Evolutionary conservation across 2,113 vertebrate genomes (phyloP).

Genomic region (Pseudonaja textilis): DNA sequence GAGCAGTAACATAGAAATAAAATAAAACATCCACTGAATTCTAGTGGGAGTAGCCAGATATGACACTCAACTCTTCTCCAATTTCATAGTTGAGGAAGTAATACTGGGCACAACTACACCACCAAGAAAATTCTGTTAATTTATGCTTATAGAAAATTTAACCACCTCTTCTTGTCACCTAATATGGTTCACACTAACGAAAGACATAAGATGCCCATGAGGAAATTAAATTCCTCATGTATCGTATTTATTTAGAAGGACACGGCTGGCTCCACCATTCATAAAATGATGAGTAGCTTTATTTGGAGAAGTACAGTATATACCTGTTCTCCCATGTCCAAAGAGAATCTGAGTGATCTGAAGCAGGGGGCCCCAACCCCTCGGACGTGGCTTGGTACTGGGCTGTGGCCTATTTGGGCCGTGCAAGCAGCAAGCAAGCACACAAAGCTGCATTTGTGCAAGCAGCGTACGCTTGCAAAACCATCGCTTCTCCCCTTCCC

Average conservation of each 20-base stretch:
- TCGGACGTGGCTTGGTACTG: not conserved
- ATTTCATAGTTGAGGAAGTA: not conserved
- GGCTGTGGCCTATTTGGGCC: not conserved
- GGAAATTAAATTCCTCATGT: not conserved
- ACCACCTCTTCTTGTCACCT: too few relatives aligned
- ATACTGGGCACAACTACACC: not conserved
- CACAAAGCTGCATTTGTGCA: not conserved
- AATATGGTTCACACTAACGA: not conserved
- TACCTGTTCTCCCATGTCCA: not conserved
- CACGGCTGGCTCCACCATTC: not conserved
- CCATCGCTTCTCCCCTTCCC: not conserved
- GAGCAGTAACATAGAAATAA: not conserved
- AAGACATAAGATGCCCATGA: not conserved
- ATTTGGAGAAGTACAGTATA: not conserved
- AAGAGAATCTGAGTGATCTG: not conserved
- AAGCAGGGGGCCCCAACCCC: not conserved
- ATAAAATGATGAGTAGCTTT: not conserved
- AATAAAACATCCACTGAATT: not conserved
- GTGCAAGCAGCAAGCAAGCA: not conserved
- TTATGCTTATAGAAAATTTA: not conserved
- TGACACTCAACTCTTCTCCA: not conserved
- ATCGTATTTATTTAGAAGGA: not conserved
- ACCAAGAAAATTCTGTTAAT: not conserved
- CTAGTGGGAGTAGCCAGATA: not conserved
- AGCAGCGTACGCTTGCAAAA: accelerated